These are phyloP conservation scores for Hypercompe scribonia DNA, from an alignment of 2,888 invertebrate genomes.

Conservation along the genomic window DNA sequence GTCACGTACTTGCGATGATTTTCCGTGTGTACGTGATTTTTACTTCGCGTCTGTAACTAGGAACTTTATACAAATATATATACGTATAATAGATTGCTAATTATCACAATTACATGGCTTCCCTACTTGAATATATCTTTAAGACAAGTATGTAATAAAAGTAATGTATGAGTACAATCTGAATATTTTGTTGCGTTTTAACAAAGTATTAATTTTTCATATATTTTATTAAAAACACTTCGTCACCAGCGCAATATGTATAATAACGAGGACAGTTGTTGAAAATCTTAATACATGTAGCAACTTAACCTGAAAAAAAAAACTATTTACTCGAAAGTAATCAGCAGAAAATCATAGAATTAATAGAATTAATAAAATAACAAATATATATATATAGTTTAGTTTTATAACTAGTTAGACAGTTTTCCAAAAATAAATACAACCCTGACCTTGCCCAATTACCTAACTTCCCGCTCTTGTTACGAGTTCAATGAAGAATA, in stretches of 20 bases:
- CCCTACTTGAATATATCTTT: not conserved
- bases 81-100: not conserved
- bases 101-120: not conserved
- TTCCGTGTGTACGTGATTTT: constrained; percentile 48
- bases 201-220: too few species aligned
- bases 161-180: not conserved
- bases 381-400: not conserved
- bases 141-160: not conserved
- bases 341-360: not conserved
- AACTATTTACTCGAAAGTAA: not conserved
- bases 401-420: not conserved
- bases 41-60: constrained; percentile 34
- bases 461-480: not conserved
- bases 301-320: too few species aligned
- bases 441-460: not conserved
- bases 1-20: constrained; percentile 45
- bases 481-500: not conserved
- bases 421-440: not conserved
- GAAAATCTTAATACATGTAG: too few species aligned
- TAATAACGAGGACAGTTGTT: too few species aligned
- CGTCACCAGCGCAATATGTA: too few species aligned
- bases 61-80: constrained; percentile 8
- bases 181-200: not conserved
- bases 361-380: not conserved
- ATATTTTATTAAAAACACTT: too few species aligned